A percentile compares a stretch with the other conserved stretches of the same genome.
Evolutionary conservation across 2,113 vertebrate species (phyloP).

Genomic region (Sarotherodon lohbergeri): DNA sequence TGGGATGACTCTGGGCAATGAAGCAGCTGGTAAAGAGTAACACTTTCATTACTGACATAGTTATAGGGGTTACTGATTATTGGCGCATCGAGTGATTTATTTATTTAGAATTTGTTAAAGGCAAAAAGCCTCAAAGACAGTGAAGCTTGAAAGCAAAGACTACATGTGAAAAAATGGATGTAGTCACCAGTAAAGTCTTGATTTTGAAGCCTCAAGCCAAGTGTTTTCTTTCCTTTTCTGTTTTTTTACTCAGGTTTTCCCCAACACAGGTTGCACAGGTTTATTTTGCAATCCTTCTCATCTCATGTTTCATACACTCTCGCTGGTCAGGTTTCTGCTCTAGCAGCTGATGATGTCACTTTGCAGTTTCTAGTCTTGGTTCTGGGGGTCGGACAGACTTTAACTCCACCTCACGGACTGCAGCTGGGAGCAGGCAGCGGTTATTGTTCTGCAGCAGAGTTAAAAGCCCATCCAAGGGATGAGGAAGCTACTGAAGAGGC

Average conservation of each 20-base stretch:
- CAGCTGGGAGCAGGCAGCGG: background rate
- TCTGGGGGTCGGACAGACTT: background rate
- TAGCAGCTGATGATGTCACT: background rate
- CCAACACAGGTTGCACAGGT: background rate
- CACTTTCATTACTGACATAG: background rate
- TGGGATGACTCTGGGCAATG: background rate
- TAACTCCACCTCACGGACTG: background rate
- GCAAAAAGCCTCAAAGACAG: background rate
- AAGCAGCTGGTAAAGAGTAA: background rate
- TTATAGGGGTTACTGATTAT: background rate
- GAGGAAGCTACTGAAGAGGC: background rate
- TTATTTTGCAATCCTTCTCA: background rate
- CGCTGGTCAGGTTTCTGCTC: background rate
- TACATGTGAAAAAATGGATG: background rate
- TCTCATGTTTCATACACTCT: background rate
- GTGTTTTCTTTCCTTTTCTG: background rate
- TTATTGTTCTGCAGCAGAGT: background rate
- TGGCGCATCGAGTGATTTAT: background rate
- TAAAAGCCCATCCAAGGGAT: background rate
- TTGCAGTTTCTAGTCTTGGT: background rate
- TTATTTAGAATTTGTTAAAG: background rate
- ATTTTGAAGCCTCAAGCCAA: background rate
- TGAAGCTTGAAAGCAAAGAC: background rate
- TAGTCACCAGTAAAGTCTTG: background rate
- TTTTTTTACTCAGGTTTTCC: background rate